Percentiles rank a stretch among this genome's conserved stretches.
phyloP scores from a whole-genome alignment of 2,113 vertebrate species.

The Glareola pratincola region DNA sequence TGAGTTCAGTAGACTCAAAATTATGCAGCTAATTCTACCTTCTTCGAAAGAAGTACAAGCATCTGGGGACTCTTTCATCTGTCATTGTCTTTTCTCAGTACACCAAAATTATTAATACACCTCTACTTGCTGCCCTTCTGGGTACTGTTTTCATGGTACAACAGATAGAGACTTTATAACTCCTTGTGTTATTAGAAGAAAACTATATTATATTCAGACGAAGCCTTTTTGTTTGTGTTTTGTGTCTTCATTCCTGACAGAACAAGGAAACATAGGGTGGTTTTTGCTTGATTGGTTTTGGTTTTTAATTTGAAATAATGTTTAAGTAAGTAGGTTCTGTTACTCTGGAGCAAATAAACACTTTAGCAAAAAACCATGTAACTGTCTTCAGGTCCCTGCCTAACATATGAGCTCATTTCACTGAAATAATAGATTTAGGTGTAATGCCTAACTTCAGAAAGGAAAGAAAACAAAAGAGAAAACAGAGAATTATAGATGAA shows the following conservation, averaged over 20 bases:
- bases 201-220: background rate
- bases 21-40: constrained; percentile 13
- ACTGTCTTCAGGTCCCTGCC: background rate
- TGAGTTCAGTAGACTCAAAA: background rate
- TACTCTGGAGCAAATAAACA: background rate
- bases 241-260: background rate
- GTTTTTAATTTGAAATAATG: background rate
- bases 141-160: background rate
- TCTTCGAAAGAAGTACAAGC: background rate
- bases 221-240: background rate
- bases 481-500: background rate
- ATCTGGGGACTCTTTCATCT: background rate
- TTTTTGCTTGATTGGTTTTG: background rate
- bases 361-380: background rate
- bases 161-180: background rate
- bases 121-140: background rate
- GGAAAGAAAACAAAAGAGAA: background rate
- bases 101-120: background rate
- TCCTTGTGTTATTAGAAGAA: background rate
- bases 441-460: background rate
- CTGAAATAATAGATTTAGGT: background rate
- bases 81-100: background rate
- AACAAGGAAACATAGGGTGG: background rate
- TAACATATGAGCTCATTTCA: background rate
- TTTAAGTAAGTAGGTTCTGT: background rate